Base-by-base conservation (phyloP, 1,140 invertebrate genomes). In the Agrypnia vestita region DNA sequence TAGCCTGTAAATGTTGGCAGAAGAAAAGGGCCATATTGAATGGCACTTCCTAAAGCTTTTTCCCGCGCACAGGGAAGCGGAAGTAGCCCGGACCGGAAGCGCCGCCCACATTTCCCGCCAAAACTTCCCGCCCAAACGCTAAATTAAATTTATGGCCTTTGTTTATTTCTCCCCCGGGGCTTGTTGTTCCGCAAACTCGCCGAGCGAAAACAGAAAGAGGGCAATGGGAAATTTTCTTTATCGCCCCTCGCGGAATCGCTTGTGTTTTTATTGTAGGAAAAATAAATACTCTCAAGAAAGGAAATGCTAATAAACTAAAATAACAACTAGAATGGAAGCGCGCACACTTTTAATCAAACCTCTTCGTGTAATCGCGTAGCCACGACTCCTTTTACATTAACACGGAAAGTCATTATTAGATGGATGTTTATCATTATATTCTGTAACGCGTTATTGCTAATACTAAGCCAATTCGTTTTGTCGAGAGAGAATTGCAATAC, bases 101-200 rank as follows among this genome's bases (percentile, higher is more conserved):
- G 11, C 73, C 53, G 73, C 73, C 73, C 56, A 75, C 73, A 56
- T 64, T 64, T 64, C 61, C 61, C 61, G 61, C 61, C 61, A 25
- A 64, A 64, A 64, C 64, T 69, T 69, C 64, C 64, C 64, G 64
- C 64, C 64, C 64, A 47, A 69, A 69, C 64, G 46, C 64, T 69
- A 69, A 69, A 69, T 69, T 69, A 47, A 69, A 69, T 69, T 69
- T 69, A 69, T 69, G 44, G 64, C 64, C 64, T 49, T 69, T 69
- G 19, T 69, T 69, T 69, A 69, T 69, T 47, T 49, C 61, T 43
- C 13, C 13, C 61, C 11, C 61, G 61, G 25, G 25, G 25, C 25
- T 6, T 35, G 25, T 35, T 35, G 25, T 35, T 35, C 25, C 25
- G 25, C 25, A 35, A 35, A 35, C 49, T 3, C 49, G 64, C 44